Evolutionary conservation across 2,113 vertebrate species (phyloP), one percentile per base, ranked within the genome.

Genomic region (Ictidomys tridecemlineatus): DNA sequence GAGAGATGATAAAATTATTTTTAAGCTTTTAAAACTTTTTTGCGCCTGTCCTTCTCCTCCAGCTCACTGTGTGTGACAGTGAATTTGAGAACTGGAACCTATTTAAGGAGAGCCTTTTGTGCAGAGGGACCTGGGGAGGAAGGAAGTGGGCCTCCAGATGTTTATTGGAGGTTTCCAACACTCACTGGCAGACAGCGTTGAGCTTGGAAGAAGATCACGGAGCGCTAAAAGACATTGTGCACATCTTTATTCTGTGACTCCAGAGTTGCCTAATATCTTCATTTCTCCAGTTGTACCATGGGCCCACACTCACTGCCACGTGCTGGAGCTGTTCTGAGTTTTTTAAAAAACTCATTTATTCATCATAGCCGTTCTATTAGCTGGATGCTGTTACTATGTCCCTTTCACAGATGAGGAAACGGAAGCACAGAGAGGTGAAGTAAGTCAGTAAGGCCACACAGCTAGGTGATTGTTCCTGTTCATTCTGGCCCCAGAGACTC

Each of bases 1-100:
- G 80, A 79, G 73, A 89, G 79, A 86, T 4, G 42, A 42, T 11
- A 92, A 32, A 24, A 24, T 92, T 91, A 67, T 93, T 97, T 53
- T 86, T 87, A 97, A 63, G 91, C n/a, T 16, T 32, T 89, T 89
- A 91, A 32, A 32, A 34, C 16, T 56, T 7, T 48, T 88, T 58
- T 32, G 45, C 84, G 17, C 42, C 2, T 84, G 37, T 77, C 37
- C n/a, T 83, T 93, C 91, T 79, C 4, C 77, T 32, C 5, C 13
- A 72, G 17, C 78, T 97, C 91, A 87, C 42, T 87, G 85, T 10
- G n/a, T 4, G 1, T 72, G 63, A 30, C 2, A 20, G 39, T 11
- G 77, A 56, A 28, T 56, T 88, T 70, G 72, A 84, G 63, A 89
- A 87, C 39, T 37, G 42, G 63, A 85, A n/a, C 58, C 8, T 58